A percentile compares a stretch with the other conserved stretches of the same genome.
These are phyloP conservation scores for Laticauda laticaudata DNA, from an alignment of 2,113 vertebrate species.

Conservation along the genomic window DNA sequence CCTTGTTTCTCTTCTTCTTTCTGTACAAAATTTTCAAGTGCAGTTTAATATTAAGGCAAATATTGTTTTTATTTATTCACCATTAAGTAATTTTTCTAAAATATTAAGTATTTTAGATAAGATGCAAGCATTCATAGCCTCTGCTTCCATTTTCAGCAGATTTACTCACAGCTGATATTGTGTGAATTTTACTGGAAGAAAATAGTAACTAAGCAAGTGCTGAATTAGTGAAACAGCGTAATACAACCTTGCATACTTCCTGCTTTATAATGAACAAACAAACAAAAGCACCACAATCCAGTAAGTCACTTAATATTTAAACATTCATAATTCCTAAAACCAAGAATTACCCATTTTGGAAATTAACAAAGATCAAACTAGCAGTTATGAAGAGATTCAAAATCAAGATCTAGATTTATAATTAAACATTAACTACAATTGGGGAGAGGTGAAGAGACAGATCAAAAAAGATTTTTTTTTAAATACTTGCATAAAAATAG, in stretches of 20 bases:
- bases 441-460: not conserved
- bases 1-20: not conserved
- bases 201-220: slow-evolving; percentile 1
- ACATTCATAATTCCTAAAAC: not conserved
- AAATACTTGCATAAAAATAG: not conserved
- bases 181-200: slow-evolving; percentile 1
- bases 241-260: slow-evolving; percentile 11
- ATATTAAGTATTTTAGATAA: not conserved
- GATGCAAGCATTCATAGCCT: not conserved
- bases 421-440: not conserved
- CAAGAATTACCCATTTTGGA: not conserved
- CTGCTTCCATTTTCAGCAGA: slow-evolving; percentile 4
- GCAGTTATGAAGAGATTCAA: not conserved
- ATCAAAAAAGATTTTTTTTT: not conserved
- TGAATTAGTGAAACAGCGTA: not conserved
- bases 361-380: not conserved
- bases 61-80: not conserved
- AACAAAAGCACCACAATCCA: slow-evolving; percentile 1
- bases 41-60: not conserved
- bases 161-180: not conserved
- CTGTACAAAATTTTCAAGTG: not conserved
- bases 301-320: slow-evolving; percentile 16
- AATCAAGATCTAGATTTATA: not conserved
- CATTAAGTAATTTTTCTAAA: not conserved
- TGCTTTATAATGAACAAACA: not conserved